Evolutionary conservation across 2,797 vertebrate genomes (phyloP).

Genomic region (Agapornis canus): DNA sequence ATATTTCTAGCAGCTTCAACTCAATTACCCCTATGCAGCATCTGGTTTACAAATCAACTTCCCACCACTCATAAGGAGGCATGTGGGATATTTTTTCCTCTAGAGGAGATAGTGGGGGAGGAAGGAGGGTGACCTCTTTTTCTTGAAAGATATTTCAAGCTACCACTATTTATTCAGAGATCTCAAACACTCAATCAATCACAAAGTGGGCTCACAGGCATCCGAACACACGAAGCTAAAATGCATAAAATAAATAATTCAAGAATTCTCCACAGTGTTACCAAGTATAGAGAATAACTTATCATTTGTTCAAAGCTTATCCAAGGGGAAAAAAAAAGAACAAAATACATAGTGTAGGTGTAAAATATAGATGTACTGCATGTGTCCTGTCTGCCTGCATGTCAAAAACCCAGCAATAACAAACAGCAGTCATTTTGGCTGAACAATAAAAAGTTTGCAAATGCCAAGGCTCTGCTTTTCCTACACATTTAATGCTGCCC

Average conservation of each 20-base stretch:
- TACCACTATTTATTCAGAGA: conserved; percentile 18
- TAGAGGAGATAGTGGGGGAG: background rate
- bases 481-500: background rate
- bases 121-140: conserved; percentile 48
- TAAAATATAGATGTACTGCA: background rate
- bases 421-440: background rate
- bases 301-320: background rate
- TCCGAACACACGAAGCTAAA: conserved; percentile 27
- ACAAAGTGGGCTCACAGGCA: conserved; percentile 26
- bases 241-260: conserved; percentile 55
- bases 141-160: conserved; percentile 31
- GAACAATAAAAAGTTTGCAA: background rate
- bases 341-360: background rate
- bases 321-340: background rate
- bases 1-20: conserved; percentile 61
- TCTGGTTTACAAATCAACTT: conserved; percentile 45
- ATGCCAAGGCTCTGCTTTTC: background rate
- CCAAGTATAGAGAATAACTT: conserved; percentile 29
- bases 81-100: background rate
- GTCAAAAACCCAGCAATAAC: background rate
- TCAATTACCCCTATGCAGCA: conserved; percentile 36
- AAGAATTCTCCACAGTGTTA: background rate
- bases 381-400: background rate
- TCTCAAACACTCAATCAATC: conserved; percentile 43
- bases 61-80: conserved; percentile 10